phyloP scores from a whole-genome alignment of 53 echinoderm and acorn worm genomes.

The Zoroaster sp. region DNA sequence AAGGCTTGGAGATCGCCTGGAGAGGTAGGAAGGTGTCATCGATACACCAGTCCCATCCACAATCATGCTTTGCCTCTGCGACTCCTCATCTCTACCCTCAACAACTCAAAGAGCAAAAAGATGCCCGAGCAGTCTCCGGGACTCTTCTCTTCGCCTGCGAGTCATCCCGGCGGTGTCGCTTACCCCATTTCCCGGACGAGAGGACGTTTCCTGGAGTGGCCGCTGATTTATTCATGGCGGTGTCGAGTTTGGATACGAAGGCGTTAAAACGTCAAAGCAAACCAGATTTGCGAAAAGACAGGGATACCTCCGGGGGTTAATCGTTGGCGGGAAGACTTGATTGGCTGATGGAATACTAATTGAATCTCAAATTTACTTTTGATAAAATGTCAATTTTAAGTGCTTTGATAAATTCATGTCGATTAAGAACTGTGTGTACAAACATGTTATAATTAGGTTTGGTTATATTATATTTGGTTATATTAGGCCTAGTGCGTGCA shows the following conservation, averaged over 20 bases:
- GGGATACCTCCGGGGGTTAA: neutral
- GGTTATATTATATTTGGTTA: no score
- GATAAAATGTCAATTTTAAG: no score
- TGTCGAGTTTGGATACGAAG: conserved; percentile 4
- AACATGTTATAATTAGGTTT: no score
- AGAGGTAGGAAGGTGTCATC: conserved; percentile 22
- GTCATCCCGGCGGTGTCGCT: conserved; percentile 38
- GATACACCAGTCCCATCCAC: neutral
- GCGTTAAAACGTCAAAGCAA: neutral
- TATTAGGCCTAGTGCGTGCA: no score
- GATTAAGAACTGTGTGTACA: no score
- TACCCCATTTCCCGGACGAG: conserved; percentile 42
- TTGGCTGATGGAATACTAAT: neutral
- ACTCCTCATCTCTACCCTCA: neutral
- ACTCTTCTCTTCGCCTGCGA: neutral
- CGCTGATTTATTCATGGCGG: conserved; percentile 26
- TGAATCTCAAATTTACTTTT: no score
- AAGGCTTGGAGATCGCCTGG: conserved; percentile 2
- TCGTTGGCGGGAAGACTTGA: neutral
- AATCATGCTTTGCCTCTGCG: neutral
- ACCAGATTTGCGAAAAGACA: neutral
- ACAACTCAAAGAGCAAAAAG: neutral
- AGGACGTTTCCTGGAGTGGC: conserved; percentile 35
- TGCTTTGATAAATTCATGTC: no score
- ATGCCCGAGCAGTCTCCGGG: conserved; percentile 3